Conservation (phyloP, 2,113 vertebrate genomes). For the Halcyon senegalensis region DNA sequence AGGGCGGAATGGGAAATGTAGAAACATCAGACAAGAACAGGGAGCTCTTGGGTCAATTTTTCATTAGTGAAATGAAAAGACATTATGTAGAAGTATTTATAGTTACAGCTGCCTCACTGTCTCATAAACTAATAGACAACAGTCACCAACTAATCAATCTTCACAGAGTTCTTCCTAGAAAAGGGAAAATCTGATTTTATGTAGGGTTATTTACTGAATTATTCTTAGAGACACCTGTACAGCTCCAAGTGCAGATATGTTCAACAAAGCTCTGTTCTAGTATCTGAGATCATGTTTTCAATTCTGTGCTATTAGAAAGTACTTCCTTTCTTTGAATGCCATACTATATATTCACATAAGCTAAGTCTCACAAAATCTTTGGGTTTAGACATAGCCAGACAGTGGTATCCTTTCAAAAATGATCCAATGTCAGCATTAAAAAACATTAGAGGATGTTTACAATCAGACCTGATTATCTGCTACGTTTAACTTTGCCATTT, state of each 20-base stretch:
- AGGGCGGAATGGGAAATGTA: not conserved
- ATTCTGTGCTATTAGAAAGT: not conserved
- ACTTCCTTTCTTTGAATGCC: not conserved
- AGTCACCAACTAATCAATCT: not conserved
- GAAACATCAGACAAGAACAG: not conserved
- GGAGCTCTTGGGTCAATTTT: not conserved
- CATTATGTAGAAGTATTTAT: not conserved
- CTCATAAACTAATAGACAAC: not conserved
- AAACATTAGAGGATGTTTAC: not conserved
- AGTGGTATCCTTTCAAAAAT: conserved; percentile 12
- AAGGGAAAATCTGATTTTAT: not conserved
- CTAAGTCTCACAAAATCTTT: not conserved
- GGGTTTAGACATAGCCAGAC: not conserved
- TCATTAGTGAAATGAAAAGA: not conserved
- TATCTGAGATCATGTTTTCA: not conserved
- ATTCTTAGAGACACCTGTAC: not conserved
- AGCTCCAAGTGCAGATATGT: not conserved
- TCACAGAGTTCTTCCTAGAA: not conserved
- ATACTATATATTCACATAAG: not conserved
- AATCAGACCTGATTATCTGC: not conserved
- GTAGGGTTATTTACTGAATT: not conserved
- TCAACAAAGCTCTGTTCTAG: not conserved
- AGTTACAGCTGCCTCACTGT: not conserved
- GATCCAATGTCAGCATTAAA: not conserved
- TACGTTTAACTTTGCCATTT: not conserved